phyloP scores from a whole-genome alignment of 2,888 invertebrate species.

The Muscina levida region DNA sequence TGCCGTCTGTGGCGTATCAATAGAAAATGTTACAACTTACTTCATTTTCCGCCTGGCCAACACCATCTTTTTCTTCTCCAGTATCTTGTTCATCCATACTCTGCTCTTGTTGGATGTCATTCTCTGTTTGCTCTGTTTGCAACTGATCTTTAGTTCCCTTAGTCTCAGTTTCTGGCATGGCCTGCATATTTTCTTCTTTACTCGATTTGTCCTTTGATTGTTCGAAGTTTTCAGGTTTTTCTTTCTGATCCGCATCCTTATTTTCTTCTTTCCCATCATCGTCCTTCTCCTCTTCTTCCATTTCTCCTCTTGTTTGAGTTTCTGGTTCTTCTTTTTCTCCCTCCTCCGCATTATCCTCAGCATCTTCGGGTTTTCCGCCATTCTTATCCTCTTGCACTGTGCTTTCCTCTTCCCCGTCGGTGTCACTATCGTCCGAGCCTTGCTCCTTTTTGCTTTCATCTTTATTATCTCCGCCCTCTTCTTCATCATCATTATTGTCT shows the following conservation, averaged over 20 bases:
- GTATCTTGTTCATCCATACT: slow-evolving; percentile 81
- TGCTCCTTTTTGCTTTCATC: slow-evolving; percentile 81
- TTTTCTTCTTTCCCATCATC: slow-evolving; percentile 85
- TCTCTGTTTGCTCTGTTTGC: slow-evolving; percentile 78
- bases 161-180: slow-evolving; percentile 75
- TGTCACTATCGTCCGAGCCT: slow-evolving; percentile 82
- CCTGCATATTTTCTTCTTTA: slow-evolving; percentile 79
- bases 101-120: slow-evolving; percentile 79
- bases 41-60: slow-evolving; percentile 88
- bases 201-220: slow-evolving; percentile 78
- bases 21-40: slow-evolving; percentile 62
- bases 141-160: slow-evolving; percentile 78
- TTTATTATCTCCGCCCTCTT: slow-evolving; percentile 79
- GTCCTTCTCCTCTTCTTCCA: slow-evolving; percentile 68
- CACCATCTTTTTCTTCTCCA: slow-evolving; percentile 83
- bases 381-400: slow-evolving; percentile 76
- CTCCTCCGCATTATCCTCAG: slow-evolving; percentile 79
- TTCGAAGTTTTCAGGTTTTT: slow-evolving; percentile 76
- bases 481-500: slow-evolving; percentile 69
- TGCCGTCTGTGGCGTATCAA: not conserved
- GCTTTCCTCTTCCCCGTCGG: slow-evolving; percentile 69
- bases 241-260: slow-evolving; percentile 80
- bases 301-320: slow-evolving; percentile 80
- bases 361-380: not conserved
- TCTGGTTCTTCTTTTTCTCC: slow-evolving; percentile 80